A percentile compares a stretch with the other conserved stretches of the same genome.
phyloP scores from a whole-genome alignment of 2,113 vertebrate species.

The Poecile atricapillus region DNA sequence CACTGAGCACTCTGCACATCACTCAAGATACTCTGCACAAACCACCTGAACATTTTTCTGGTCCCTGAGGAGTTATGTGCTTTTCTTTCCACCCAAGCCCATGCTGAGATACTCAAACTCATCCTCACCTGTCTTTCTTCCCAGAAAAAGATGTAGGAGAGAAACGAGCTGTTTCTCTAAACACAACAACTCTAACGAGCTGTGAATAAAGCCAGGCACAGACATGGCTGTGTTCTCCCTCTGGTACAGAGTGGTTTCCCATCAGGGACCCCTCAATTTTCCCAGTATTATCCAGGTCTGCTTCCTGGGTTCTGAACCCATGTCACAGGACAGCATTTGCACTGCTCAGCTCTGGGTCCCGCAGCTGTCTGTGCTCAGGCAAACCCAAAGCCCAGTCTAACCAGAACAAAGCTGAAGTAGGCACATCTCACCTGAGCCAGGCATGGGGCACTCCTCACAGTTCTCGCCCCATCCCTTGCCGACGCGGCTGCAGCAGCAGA shows the following conservation, averaged over 20 bases:
- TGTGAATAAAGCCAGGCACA: not conserved
- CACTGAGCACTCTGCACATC: not conserved
- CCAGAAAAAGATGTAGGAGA: not conserved
- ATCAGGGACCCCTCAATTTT: not conserved
- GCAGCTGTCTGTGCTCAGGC: not conserved
- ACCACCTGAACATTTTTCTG: not conserved
- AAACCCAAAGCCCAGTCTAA: not conserved
- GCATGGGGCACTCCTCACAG: constrained; percentile 86
- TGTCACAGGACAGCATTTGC: not conserved
- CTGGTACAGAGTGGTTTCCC: not conserved
- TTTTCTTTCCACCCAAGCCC: not conserved
- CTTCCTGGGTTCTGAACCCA: not conserved
- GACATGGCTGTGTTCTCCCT: not conserved
- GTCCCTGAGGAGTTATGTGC: not conserved
- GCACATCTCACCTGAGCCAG: constrained; percentile 81
- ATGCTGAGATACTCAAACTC: not conserved
- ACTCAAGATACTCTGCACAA: not conserved
- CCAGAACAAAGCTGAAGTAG: not conserved
- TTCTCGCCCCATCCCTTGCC: constrained; percentile 92
- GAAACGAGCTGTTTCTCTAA: not conserved
- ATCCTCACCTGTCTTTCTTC: not conserved
- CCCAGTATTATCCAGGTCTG: not conserved
- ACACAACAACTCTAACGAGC: no score
- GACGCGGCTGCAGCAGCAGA: constrained; percentile 97
- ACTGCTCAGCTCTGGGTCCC: not conserved